A percentile compares a stretch with the other conserved stretches of the same genome.
phyloP scores from a whole-genome alignment of 2,113 vertebrate genomes.

The Stigmatopora argus region DNA sequence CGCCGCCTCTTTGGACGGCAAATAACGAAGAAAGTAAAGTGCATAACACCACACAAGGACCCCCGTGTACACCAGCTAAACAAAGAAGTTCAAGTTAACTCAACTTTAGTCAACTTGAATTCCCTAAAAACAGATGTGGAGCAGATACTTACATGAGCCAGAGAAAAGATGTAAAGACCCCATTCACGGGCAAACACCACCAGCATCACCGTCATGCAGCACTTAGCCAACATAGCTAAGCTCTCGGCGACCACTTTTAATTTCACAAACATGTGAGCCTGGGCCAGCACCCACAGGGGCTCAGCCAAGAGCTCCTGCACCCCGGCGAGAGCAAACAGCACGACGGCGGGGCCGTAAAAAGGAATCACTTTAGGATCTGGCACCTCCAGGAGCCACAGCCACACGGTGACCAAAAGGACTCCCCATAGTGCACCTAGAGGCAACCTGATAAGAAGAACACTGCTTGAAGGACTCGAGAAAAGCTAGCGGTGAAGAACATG shows the following conservation, averaged over 20 bases:
- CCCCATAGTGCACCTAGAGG: constrained; percentile 88
- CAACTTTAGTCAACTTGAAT: background rate
- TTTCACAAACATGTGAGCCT: constrained; percentile 86
- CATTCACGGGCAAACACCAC: constrained; percentile 79
- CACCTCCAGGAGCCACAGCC: constrained; percentile 83
- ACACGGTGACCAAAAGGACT: constrained; percentile 77
- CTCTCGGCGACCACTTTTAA: constrained; percentile 93
- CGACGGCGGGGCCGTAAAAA: constrained; percentile 81
- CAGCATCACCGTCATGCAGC: constrained; percentile 77
- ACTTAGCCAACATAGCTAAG: constrained; percentile 82
- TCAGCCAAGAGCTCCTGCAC: constrained; percentile 88
- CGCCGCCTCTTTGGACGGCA: constrained; percentile 77
- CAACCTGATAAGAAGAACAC: constrained; percentile 66
- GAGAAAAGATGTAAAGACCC: constrained; percentile 80
- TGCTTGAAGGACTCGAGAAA: background rate
- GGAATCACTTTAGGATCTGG: constrained; percentile 79
- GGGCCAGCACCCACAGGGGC: constrained; percentile 91
- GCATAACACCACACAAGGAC: constrained; percentile 80
- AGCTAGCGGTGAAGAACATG: background rate
- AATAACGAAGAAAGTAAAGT: constrained; percentile 78
- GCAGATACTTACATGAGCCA: constrained; percentile 78
- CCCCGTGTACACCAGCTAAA: constrained; percentile 79
- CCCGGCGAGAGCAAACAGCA: constrained; percentile 82
- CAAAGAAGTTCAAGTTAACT: background rate
- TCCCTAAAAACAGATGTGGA: background rate